Percentiles rank a stretch among this genome's conserved stretches.
phyloP scores from a whole-genome alignment of 2,113 vertebrate genomes.

The Setophaga petechia region DNA sequence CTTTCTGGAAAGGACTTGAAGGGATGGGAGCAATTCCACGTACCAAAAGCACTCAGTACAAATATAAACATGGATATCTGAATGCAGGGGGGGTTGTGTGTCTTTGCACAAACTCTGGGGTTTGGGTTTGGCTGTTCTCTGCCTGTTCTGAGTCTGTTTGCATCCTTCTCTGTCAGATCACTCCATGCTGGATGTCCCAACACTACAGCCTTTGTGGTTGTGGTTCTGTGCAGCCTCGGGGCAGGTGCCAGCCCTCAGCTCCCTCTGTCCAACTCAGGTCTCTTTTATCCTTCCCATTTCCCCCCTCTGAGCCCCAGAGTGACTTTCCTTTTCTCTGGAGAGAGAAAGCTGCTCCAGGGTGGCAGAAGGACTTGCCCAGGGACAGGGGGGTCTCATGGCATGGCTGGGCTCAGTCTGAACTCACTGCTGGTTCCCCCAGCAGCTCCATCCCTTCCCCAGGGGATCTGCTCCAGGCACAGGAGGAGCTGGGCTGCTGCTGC shows the following conservation, averaged over 20 bases:
- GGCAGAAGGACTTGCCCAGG: not conserved
- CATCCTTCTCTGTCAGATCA: not conserved
- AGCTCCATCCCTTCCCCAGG: not conserved
- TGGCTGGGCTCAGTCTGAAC: not conserved
- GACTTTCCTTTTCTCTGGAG: not conserved
- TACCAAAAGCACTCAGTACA: not conserved
- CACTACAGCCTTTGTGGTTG: fast-evolving
- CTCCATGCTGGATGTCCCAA: not conserved
- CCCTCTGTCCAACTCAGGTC: not conserved
- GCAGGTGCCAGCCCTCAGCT: not conserved
- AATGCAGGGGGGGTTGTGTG: not conserved
- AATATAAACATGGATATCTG: not conserved
- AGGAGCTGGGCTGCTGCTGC: not conserved
- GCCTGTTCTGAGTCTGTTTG: not conserved
- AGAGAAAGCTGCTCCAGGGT: not conserved
- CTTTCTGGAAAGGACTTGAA: not conserved
- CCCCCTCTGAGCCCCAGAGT: not conserved
- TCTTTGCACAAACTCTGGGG: not conserved
- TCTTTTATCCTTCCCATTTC: not conserved
- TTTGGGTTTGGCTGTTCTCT: not conserved
- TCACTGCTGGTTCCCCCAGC: not conserved
- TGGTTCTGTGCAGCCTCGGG: not conserved
- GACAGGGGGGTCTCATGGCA: not conserved
- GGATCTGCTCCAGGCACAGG: not conserved
- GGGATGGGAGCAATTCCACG: not conserved